These are phyloP conservation scores for Philereme vetulata DNA, from an alignment of 2,888 invertebrate species.

Conservation along the genomic window DNA sequence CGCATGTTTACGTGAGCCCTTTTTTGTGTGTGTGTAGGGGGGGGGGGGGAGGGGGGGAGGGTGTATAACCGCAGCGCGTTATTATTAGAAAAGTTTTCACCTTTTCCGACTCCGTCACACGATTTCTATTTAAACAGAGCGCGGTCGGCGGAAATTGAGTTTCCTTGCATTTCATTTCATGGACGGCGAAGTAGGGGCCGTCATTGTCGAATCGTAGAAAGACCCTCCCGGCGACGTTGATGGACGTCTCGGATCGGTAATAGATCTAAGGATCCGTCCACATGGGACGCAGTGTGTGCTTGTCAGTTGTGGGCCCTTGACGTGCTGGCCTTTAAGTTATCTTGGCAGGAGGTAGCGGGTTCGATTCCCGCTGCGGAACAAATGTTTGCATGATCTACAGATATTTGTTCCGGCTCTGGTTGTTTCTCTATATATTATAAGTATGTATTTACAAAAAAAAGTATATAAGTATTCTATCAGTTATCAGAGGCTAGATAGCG, in stretches of 20 bases:
- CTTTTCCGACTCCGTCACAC: slow-evolving; percentile 40
- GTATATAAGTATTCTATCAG: no score
- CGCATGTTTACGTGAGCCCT: slow-evolving; percentile 47
- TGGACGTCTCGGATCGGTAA: slow-evolving; percentile 40
- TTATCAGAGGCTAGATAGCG: no score
- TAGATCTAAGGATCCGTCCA: slow-evolving; percentile 37
- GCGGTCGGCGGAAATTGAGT: slow-evolving; percentile 64
- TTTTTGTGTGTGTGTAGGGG: slow-evolving; percentile 41
- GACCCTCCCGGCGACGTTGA: slow-evolving; percentile 41
- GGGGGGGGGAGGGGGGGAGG: no score
- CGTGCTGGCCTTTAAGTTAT: no score
- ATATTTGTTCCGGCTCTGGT: no score
- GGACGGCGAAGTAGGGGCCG: slow-evolving; percentile 43
- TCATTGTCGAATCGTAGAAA: slow-evolving; percentile 47
- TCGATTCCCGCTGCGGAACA: no score
- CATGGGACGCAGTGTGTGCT: slow-evolving; percentile 8
- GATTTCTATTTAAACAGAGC: slow-evolving; percentile 50
- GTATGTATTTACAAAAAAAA: no score
- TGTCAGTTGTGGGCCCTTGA: no score
- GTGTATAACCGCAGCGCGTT: slow-evolving; percentile 37
- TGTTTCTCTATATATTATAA: no score
- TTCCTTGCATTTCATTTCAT: slow-evolving; percentile 64
- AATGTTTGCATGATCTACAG: no score
- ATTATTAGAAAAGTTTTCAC: slow-evolving; percentile 63
- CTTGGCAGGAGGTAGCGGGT: no score